phyloP scores from a whole-genome alignment of 2,113 vertebrate genomes.

The Sinocyclocheilus rhinocerous region DNA sequence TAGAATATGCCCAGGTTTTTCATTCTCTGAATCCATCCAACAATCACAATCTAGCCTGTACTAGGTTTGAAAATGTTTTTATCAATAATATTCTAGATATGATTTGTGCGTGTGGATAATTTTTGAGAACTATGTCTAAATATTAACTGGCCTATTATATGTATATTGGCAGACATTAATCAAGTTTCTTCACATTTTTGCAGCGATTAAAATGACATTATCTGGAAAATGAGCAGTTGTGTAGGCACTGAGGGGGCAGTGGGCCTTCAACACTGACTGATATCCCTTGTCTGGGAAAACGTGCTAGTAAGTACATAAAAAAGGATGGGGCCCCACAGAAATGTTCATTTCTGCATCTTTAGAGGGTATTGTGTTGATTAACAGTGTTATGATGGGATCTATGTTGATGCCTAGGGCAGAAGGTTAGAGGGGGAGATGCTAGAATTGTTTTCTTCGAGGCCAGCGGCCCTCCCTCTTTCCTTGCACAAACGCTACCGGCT shows the following conservation, averaged over 20 bases:
- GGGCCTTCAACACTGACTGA: constrained; percentile 28
- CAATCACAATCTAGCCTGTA: background rate
- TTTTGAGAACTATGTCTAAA: background rate
- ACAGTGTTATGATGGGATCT: constrained; percentile 75
- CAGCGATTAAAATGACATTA: background rate
- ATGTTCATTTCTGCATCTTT: constrained; percentile 67
- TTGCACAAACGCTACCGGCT: constrained; percentile 74
- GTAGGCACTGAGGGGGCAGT: background rate
- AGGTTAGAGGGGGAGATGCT: constrained; percentile 61
- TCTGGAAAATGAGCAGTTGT: background rate
- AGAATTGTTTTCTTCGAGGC: constrained; percentile 79
- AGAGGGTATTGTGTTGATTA: constrained; percentile 73
- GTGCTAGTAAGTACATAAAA: constrained; percentile 43
- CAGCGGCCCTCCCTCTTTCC: constrained; percentile 60
- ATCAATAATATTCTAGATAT: background rate
- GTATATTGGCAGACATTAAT: background rate
- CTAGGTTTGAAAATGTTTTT: background rate
- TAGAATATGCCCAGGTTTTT: background rate
- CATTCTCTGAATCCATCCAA: constrained; percentile 2
- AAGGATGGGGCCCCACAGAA: constrained; percentile 66
- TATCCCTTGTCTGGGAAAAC: constrained; percentile 50
- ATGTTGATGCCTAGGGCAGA: constrained; percentile 67
- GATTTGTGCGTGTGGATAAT: background rate
- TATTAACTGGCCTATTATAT: background rate
- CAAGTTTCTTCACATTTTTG: background rate